A percentile compares a stretch with the other conserved stretches of the same genome.
Evolutionary conservation across 2,888 invertebrate species (phyloP).

Genomic region (Gibbula magus): DNA sequence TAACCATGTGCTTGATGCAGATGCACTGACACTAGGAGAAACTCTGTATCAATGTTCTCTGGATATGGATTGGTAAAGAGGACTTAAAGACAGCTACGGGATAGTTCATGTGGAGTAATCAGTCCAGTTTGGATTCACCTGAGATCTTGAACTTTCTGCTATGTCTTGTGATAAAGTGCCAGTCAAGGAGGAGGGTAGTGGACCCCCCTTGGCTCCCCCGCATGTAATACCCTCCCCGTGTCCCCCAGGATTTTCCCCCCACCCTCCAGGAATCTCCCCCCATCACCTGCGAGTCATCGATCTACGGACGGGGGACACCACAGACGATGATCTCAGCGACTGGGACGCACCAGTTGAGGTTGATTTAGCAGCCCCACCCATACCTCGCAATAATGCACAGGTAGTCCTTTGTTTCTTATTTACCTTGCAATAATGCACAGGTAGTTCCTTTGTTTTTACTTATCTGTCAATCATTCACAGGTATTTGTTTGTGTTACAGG

Average conservation of each 20-base stretch:
- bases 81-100: no score
- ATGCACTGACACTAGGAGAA: neutral
- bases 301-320: slow-evolving; percentile 16
- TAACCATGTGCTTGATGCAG: neutral
- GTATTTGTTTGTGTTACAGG: no score
- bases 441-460: no score
- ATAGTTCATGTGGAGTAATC: no score
- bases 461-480: no score
- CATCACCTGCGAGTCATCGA: neutral
- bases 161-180: no score
- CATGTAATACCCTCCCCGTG: neutral
- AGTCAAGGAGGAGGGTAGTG: neutral
- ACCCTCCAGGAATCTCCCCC: neutral
- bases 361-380: slow-evolving; percentile 37
- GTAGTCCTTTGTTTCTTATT: neutral
- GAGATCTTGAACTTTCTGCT: no score
- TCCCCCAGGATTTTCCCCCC: no score
- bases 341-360: slow-evolving; percentile 51
- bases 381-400: slow-evolving; percentile 5
- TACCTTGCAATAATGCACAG: no score
- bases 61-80: no score
- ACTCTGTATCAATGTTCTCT: no score
- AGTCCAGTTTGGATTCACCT: no score
- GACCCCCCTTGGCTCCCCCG: neutral
- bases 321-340: slow-evolving; percentile 50